A percentile compares a stretch with the other conserved stretches of the same genome.
Evolutionary conservation across 2,797 vertebrate genomes (phyloP).

Genomic region (Paratrypauchen microcephalus): DNA sequence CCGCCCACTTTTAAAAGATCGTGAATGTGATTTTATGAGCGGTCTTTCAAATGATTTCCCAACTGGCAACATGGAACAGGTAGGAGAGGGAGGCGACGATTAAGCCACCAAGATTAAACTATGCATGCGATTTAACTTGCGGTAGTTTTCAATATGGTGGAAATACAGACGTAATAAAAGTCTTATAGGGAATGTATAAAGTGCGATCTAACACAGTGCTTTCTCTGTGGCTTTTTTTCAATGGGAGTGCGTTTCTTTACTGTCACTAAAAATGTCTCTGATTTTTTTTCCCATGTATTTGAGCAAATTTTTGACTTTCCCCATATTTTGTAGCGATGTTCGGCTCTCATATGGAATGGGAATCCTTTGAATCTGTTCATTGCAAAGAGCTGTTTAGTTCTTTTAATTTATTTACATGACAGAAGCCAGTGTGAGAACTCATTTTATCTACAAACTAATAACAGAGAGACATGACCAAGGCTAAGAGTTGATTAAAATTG

Average conservation of each 20-base stretch:
- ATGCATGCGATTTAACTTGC: not conserved
- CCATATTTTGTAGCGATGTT: too few relatives aligned
- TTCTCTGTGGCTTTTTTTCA: not conserved
- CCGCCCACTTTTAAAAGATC: not conserved
- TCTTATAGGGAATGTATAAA: not conserved
- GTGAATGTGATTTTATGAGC: not conserved
- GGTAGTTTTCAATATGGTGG: not conserved
- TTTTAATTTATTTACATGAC: too few relatives aligned
- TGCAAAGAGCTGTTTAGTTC: too few relatives aligned
- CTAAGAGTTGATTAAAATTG: too few relatives aligned
- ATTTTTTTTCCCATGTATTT: too few relatives aligned
- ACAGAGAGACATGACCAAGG: too few relatives aligned
- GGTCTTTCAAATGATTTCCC: conserved; percentile 1
- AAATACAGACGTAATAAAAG: not conserved
- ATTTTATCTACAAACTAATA: too few relatives aligned
- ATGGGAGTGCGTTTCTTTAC: not conserved
- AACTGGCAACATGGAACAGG: not conserved
- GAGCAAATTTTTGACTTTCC: too few relatives aligned
- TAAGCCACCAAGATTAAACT: not conserved
- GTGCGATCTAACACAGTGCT: not conserved
- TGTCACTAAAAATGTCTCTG: not conserved
- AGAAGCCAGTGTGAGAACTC: too few relatives aligned
- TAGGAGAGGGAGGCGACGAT: not conserved
- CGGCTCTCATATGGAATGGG: too few relatives aligned
- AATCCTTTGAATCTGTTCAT: too few relatives aligned